Evolutionary conservation across 2,888 invertebrate genomes (phyloP).

Genomic region (Pasiphila rectangulata): DNA sequence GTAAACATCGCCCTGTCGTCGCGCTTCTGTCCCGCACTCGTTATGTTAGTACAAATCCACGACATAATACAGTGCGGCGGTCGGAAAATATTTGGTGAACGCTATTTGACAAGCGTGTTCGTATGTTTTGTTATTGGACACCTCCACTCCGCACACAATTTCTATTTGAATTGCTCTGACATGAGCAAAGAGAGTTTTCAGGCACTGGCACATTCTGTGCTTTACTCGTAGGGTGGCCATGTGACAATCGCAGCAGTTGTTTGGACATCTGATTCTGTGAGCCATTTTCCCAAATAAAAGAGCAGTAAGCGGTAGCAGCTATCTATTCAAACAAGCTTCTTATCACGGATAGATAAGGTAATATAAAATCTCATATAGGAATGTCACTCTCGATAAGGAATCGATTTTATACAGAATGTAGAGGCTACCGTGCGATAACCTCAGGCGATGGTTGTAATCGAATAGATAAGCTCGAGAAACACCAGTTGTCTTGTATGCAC

Average conservation of each 20-base stretch:
- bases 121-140: conserved; percentile 76
- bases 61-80: conserved; percentile 66
- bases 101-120: conserved; percentile 76
- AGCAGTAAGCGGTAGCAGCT: conserved; percentile 47
- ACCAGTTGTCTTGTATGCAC: conserved; percentile 44
- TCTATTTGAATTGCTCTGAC: conserved; percentile 67
- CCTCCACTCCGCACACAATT: conserved; percentile 68
- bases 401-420: conserved; percentile 58
- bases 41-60: conserved; percentile 69
- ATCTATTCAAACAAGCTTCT: conserved; percentile 44
- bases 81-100: conserved; percentile 73
- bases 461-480: conserved; percentile 60
- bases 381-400: conserved; percentile 56
- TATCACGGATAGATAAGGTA: conserved; percentile 48
- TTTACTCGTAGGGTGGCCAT: conserved; percentile 36
- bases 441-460: conserved; percentile 57
- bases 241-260: conserved; percentile 39
- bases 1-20: conserved; percentile 53
- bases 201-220: conserved; percentile 10
- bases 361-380: conserved; percentile 63
- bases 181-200: conserved; percentile 53
- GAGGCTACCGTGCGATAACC: conserved; percentile 72
- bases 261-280: conserved; percentile 47
- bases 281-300: conserved; percentile 21
- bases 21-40: conserved; percentile 60